Evolutionary conservation across 2,888 invertebrate genomes (phyloP), one percentile per base, ranked within the genome.

Genomic region (Strigamia crassipes): DNA sequence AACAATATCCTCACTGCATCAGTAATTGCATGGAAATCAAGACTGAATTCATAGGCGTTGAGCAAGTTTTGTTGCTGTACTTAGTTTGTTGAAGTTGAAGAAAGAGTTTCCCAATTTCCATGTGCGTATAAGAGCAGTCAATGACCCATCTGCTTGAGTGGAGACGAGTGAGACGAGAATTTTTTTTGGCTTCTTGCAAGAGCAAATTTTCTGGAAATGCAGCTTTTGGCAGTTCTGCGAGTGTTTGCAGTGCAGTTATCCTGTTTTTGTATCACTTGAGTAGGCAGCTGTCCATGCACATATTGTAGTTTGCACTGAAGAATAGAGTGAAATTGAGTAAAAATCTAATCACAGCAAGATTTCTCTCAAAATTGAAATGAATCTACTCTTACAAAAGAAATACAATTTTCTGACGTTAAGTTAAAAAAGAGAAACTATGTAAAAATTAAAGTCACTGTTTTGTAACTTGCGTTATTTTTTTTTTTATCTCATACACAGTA

Each of bases 131-230:
- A 23, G 31, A 73, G 73, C 73, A 73, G 73, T 73, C 73, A 73
- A 73, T 73, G 73, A 73, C 31, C 73, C 73, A 73, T 73, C 73
- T 73, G 73, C 73, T n/a, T 73, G 73, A 73, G 73, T 73, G 73
- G 73, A 73, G 73, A 73, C 73, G 73, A 73, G 27, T 73, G 31
- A 73, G 73, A 73, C 73, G 31, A 73, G 73, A 31, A n/a, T 31
- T 73, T 73, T 73, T 73, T 73, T 73, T 73, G 73, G 73, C 73
- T 73, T 73, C 73, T 73, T n/a, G 73, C 73, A 73, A 13, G 61
- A 73, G 73, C 73, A 31, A 73, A 73, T 73, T 73, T 73, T 73
- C 13, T 73, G 73, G 73, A 73, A 73, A 73, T 73, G 73, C 73
- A 73, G 73, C 31, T 73, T 73, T 73, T 73, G 73, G 73, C 73